Conservation (phyloP, 2,797 vertebrate genomes). For the Lithobates pipiens region DNA sequence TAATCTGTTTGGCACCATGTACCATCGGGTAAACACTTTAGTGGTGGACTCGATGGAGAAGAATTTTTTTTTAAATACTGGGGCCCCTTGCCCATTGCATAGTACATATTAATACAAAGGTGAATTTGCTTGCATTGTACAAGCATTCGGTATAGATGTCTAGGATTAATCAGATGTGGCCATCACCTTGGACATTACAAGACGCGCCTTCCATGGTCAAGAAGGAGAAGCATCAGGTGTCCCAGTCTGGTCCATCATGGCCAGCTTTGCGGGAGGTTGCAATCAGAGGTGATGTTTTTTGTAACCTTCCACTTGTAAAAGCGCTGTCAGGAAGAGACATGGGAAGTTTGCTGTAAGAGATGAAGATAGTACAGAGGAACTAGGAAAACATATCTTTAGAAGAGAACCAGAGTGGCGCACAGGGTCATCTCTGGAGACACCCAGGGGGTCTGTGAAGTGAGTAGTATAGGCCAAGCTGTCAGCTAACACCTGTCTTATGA, state of each 20-base stretch:
- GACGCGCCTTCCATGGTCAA: background rate
- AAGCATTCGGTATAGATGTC: background rate
- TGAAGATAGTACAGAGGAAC: conserved; percentile 30
- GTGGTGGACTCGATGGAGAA: no score
- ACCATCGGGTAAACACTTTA: no score
- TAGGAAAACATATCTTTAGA: conserved; percentile 45
- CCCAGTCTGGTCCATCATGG: background rate
- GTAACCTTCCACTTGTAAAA: conserved; percentile 14
- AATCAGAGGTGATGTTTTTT: conserved; percentile 1
- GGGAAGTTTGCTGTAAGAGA: conserved; percentile 18
- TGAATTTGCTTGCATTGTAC: background rate
- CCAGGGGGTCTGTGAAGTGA: conserved; percentile 46
- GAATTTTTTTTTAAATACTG: no score
- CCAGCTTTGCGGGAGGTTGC: background rate
- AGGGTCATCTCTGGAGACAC: conserved; percentile 39
- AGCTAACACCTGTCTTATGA: conserved; percentile 58
- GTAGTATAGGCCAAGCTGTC: conserved; percentile 43
- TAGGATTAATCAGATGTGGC: background rate
- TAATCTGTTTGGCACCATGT: no score
- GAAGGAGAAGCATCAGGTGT: background rate
- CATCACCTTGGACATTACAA: background rate
- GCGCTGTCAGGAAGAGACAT: conserved; percentile 14
- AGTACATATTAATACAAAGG: no score
- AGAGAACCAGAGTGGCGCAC: conserved; percentile 17
- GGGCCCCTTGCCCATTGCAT: no score